Conservation (phyloP, 1,140 invertebrate genomes). For the Euura lappo region DNA sequence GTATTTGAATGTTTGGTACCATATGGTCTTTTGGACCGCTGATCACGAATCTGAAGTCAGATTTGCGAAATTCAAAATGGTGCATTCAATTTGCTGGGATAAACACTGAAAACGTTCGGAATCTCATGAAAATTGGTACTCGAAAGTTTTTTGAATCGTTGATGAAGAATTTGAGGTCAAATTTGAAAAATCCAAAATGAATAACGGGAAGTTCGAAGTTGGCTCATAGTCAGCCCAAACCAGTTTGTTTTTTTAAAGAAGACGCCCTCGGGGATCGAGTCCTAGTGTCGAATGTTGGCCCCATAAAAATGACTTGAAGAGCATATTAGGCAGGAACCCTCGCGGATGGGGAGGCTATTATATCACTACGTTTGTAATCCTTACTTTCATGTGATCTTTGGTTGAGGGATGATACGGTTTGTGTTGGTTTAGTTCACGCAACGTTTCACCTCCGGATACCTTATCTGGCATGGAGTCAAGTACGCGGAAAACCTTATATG, state of each 20-base stretch:
- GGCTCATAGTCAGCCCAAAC: too few relatives aligned
- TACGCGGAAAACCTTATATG: not conserved
- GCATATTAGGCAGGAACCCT: not conserved
- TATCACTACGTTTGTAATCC: constrained; percentile 5
- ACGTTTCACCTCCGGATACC: not conserved
- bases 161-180: too few relatives aligned
- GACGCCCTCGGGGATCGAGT: not conserved
- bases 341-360: not conserved
- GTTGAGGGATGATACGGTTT: not conserved
- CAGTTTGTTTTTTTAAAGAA: not conserved
- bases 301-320: not conserved
- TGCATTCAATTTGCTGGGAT: not conserved
- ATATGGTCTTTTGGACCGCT: too few relatives aligned
- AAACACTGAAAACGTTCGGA: not conserved
- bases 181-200: too few relatives aligned
- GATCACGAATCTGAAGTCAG: too few relatives aligned
- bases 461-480: not conserved
- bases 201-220: too few relatives aligned
- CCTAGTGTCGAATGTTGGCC: not conserved
- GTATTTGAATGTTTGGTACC: too few relatives aligned
- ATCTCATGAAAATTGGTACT: too few relatives aligned
- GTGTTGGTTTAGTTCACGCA: not conserved
- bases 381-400: not conserved
- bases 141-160: too few relatives aligned
- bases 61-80: too few relatives aligned